Evolutionary conservation across 2,888 invertebrate genomes (phyloP), one percentile per base, ranked within the genome.

Genomic region (Anoplius nigerrimus): DNA sequence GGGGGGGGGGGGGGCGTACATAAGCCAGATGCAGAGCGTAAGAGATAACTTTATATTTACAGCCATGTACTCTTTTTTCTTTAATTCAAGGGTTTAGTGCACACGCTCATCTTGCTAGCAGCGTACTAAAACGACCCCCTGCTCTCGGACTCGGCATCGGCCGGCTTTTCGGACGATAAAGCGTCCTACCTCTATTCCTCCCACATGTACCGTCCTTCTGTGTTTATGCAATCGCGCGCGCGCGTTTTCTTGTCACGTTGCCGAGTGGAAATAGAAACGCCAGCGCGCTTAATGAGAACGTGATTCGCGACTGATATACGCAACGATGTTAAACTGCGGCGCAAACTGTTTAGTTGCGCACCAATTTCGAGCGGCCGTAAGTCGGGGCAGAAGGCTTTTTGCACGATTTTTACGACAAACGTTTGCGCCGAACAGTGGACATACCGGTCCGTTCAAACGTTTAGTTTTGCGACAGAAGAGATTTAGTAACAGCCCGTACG

Each of bases 271-370:
- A 52, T 51, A 2, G 45, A 69, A 64, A 52, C 27, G 55, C 53
- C 34, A 16, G 34, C 5, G 2, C 51, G 51, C 51, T 69, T 69
- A 71, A 71, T 65, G 65, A 69, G 65, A 65, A 69, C 65, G 55
- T 21, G 68, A 54, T 64, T 42, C 34, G 43, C 48, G 20, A 51
- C 56, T 51, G 34, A 20, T 20, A 46, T 20, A 56, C 48, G 55
- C 27, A 45, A 64, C 46, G 53, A 48, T 21, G 20, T n/a, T 16
- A n/a, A n/a, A 27, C 42, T 62, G 16, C 15, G 2, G 43, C 16
- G 45, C 16, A 24, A 48, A 8, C 45, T 46, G 62, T 62, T 66
- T n/a, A 24, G 24, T 18, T 18, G 48, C 34, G 8, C 34, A 6
- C 11, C 34, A 34, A 34, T 34, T 34, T 6, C 11, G 11, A 11